These are phyloP conservation scores for Allobates femoralis DNA, from an alignment of 2,797 vertebrate genomes.

Conservation along the genomic window DNA sequence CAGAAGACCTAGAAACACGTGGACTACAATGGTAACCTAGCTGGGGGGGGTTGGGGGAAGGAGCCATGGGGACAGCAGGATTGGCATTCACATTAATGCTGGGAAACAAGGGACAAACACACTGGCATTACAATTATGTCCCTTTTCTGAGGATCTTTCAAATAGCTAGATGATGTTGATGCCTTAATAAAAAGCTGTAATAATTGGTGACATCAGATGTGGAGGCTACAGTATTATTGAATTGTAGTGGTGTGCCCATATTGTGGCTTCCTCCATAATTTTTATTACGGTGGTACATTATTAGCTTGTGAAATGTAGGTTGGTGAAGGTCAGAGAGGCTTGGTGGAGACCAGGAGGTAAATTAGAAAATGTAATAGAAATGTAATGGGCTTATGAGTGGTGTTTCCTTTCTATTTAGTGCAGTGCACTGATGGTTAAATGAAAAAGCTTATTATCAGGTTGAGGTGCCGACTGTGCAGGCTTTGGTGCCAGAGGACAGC, in stretches of 20 bases:
- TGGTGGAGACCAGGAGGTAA: neutral
- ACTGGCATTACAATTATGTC: no score
- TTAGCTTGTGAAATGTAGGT: neutral
- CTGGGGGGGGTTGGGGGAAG: no score
- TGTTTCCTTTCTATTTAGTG: neutral
- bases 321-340: neutral
- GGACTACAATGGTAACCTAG: no score
- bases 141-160: neutral
- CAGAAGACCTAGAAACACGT: no score
- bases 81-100: no score
- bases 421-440: conserved; percentile 5
- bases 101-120: no score
- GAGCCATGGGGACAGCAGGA: no score
- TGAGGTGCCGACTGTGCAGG: conserved; percentile 18
- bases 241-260: no score
- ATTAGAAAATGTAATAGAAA: neutral
- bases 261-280: neutral
- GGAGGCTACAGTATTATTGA: neutral
- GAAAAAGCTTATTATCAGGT: conserved; percentile 35
- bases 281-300: neutral
- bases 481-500: conserved; percentile 52
- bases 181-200: neutral
- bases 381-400: neutral
- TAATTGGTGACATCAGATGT: neutral
- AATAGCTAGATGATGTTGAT: neutral